Evolutionary conservation across 2,888 invertebrate genomes (phyloP), one percentile per base, ranked within the genome.

Genomic region (Mellilla xanthometata): DNA sequence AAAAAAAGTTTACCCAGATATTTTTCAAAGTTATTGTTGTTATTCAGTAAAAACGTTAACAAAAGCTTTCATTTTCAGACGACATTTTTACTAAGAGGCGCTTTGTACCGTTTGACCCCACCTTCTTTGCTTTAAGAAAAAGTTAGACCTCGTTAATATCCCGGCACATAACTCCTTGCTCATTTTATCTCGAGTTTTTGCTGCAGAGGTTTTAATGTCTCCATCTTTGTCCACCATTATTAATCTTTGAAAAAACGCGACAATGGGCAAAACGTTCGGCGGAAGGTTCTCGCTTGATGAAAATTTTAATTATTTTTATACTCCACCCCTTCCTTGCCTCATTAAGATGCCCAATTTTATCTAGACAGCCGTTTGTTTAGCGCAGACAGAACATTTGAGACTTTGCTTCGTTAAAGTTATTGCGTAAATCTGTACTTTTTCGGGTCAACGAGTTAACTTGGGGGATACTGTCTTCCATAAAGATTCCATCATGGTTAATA

Each of bases 221-320:
- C 72, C 81, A 79, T 84, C 81, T 75, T 76, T 77, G 69, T 72
- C 72, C 63, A 68, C 54, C 64, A 68, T 81, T 84, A 86, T 86
- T 85, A 86, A 86, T 82, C 84, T 79, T 67, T 72, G 68, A 81
- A 77, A 79, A 66, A 71, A 65, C 65, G 62, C 69, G 76, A 80
- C 81, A 82, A 80, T 80, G 72, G 71, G 63, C 51, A 58, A 57
- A 59, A 63, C 65, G 61, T 70, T 73, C 71, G 65, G 72, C 68
- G 68, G 60, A 62, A 65, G 61, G 59, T 73, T 66, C 46, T 73
- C 69, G 72, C 62, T 62, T 73, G 73, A 77, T 76, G 73, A 75
- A 70, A 67, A 72, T 74, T 75, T 71, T 68, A 68, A 72, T 73
- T 71, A 72, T 68, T 62, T 61, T 68, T 50, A 52, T 53, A 62